These are phyloP conservation scores for Catocala sponsa DNA, from an alignment of 2,888 invertebrate genomes.

Conservation along the genomic window DNA sequence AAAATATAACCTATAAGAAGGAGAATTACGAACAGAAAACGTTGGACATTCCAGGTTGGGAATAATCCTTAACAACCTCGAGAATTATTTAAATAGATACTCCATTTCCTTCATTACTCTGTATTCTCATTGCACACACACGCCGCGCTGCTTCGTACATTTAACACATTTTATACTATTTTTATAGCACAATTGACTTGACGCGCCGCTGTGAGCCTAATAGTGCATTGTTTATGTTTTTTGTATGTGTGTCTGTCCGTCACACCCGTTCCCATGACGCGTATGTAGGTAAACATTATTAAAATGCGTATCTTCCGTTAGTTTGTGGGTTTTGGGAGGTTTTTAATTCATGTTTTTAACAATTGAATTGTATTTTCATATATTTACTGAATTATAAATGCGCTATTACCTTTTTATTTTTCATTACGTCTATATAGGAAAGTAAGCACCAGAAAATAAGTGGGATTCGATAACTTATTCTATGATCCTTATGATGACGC, in stretches of 20 bases:
- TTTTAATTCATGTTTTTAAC: background rate
- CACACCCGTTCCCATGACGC: slow-evolving; percentile 40
- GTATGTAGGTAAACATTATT: slow-evolving; percentile 24
- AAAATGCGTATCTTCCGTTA: slow-evolving; percentile 12
- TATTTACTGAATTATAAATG: too few species aligned
- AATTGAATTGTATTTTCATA: too few species aligned
- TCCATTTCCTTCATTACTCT: slow-evolving; percentile 28
- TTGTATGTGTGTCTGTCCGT: slow-evolving; percentile 24
- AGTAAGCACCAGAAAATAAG: too few species aligned
- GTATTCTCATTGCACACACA: slow-evolving; percentile 34
- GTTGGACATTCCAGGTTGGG: too few species aligned
- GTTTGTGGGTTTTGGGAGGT: slow-evolving; percentile 1
- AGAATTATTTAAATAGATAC: background rate
- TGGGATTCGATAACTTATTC: too few species aligned
- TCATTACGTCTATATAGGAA: too few species aligned
- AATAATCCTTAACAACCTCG: too few species aligned
- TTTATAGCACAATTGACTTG: slow-evolving; percentile 57
- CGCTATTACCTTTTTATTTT: too few species aligned
- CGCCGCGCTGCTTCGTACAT: slow-evolving; percentile 37
- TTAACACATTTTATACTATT: slow-evolving; percentile 61
- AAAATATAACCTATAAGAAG: too few species aligned
- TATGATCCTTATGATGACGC: too few species aligned
- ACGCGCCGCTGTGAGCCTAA: slow-evolving; percentile 34
- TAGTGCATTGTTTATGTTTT: slow-evolving; percentile 43
- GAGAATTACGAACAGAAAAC: too few species aligned